A percentile compares a stretch with the other conserved stretches of the same genome.
phyloP scores from a whole-genome alignment of 2,888 invertebrate genomes.

The Hemaris fuciformis region DNA sequence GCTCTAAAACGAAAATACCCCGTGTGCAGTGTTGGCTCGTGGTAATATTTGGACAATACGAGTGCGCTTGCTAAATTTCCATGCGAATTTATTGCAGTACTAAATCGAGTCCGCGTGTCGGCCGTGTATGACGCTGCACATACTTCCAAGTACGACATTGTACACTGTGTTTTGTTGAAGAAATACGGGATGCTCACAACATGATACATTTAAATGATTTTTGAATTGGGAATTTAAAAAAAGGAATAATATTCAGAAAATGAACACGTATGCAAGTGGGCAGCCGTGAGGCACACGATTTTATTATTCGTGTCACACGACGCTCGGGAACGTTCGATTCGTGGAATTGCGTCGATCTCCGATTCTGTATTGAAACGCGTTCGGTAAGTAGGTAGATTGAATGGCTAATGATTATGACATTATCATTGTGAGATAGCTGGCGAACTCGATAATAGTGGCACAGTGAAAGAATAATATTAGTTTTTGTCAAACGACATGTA shows the following conservation, averaged over 20 bases:
- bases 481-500: conserved; percentile 46
- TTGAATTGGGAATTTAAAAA: conserved; percentile 5
- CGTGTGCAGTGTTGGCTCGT: conserved; percentile 50
- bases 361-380: conserved; percentile 11
- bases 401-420: conserved; percentile 24
- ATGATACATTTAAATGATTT: background rate
- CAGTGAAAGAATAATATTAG: conserved; percentile 15
- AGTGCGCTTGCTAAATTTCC: conserved; percentile 60
- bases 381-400: conserved; percentile 3
- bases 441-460: conserved; percentile 9
- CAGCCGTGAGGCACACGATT: conserved; percentile 9
- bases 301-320: conserved; percentile 15
- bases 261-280: background rate
- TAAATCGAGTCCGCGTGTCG: conserved; percentile 49
- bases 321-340: conserved; percentile 15
- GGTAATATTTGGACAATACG: conserved; percentile 67
- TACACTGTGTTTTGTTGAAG: conserved; percentile 5
- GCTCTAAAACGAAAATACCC: conserved; percentile 64
- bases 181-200: background rate
- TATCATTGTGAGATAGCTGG: conserved; percentile 23
- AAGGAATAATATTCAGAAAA: background rate
- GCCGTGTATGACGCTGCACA: conserved; percentile 11
- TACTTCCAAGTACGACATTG: background rate
- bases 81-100: conserved; percentile 57
- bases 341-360: conserved; percentile 13